Evolutionary conservation across 2,113 vertebrate species (phyloP).

Genomic region (Emydocephalus ijimae): DNA sequence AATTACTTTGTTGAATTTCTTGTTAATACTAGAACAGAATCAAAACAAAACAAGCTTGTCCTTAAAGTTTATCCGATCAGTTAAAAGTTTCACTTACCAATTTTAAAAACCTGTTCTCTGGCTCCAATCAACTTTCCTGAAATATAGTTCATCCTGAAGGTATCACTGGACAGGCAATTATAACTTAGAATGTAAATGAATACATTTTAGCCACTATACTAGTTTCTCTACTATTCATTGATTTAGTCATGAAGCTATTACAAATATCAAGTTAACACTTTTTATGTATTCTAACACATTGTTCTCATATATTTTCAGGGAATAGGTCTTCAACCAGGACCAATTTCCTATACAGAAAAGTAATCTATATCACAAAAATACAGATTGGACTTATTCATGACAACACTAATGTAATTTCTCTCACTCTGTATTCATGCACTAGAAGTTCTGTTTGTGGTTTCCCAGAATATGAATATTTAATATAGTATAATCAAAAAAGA

Average conservation of each 20-base stretch:
- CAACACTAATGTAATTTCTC: background rate
- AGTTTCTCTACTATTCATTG: background rate
- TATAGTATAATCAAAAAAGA: background rate
- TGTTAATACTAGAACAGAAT: background rate
- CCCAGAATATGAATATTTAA: background rate
- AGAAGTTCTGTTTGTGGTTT: background rate
- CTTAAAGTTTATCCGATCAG: background rate
- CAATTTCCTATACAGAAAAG: background rate
- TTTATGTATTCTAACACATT: background rate
- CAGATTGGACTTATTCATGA: background rate
- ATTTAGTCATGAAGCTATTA: background rate
- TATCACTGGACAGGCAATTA: background rate
- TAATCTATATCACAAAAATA: background rate
- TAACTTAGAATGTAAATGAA: background rate
- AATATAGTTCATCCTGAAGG: background rate
- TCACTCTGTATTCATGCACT: background rate
- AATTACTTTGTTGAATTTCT: background rate
- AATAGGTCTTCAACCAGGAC: background rate
- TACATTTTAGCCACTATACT: background rate
- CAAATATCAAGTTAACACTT: background rate
- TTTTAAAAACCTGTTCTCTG: background rate
- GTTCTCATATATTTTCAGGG: background rate
- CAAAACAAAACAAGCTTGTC: background rate
- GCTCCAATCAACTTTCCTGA: background rate
- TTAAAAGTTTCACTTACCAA: background rate